Evolutionary conservation across 2,888 invertebrate genomes (phyloP), one percentile per base, ranked within the genome.

Genomic region (Osmoderma eremita): DNA sequence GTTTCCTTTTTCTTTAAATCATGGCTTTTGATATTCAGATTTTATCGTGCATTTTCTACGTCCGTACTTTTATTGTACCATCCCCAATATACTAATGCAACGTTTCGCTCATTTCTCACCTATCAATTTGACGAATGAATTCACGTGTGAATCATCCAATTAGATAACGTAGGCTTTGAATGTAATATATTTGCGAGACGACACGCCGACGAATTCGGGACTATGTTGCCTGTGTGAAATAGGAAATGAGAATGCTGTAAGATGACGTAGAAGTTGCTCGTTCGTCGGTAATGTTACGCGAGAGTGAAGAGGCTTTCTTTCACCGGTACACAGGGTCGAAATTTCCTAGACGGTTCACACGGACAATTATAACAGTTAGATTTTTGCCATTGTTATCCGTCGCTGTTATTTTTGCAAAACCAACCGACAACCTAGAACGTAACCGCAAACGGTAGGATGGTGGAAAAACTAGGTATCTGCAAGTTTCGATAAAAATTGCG

Each of bases 381-480:
- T 61, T 61, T 42, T 61, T 61, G 30, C 30, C 45, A 61, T 61
- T 61, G 58, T 61, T 61, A 30, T 61, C 45, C 45, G 45, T 45
- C 45, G 58, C 58, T 61, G 6, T 61, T 61, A 45, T 42, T 58
- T 24, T 61, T 45, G 45, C 58, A 45, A 45, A 61, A n/a, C n/a
- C n/a, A n/a, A n/a, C 22, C 5, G 24, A 24, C 24, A 24, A 24
- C 24, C n/a, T n/a, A n/a, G 39, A 22, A 56, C 22, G 58, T 45
- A 42, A 24, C 15, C 15, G 12, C 24, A 49, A 20, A 20, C 5
- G 30, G 10, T 8, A 30, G 8, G 30, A 30, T 5, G 30, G 6
- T 30, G 6, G 5, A 6, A 30, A 30, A 30, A 30, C 6, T 30
- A 10, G 8, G 30, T 10, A 10, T 30, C n/a, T 30, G 30, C 5